These are phyloP conservation scores for Philaenus spumarius DNA, from an alignment of 1,140 invertebrate genomes.

Conservation along the genomic window DNA sequence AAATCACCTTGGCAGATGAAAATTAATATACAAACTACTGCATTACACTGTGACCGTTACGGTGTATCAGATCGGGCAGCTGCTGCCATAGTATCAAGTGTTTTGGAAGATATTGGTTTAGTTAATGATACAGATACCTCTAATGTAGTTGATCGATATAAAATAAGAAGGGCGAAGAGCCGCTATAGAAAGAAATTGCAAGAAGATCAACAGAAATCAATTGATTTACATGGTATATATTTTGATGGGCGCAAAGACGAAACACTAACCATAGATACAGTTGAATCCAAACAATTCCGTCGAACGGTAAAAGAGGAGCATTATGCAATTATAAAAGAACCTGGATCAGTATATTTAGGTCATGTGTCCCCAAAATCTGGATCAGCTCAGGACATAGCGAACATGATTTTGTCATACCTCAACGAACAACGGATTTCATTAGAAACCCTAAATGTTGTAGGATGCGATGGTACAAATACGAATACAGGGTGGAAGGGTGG, in stretches of 20 bases:
- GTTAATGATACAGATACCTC: slow-evolving; percentile 16
- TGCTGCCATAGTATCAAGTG: slow-evolving; percentile 31
- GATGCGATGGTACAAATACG: no score
- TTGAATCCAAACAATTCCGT: slow-evolving; percentile 26
- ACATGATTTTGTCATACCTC: slow-evolving; percentile 21
- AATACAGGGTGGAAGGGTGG: slow-evolving; percentile 31
- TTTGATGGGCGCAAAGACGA: slow-evolving; percentile 29
- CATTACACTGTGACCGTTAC: slow-evolving; percentile 27
- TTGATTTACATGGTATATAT: not conserved
- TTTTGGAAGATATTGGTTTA: slow-evolving; percentile 27
- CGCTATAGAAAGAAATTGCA: slow-evolving; percentile 24
- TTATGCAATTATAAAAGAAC: slow-evolving; percentile 30
- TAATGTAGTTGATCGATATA: slow-evolving; percentile 30
- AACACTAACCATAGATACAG: slow-evolving; percentile 28
- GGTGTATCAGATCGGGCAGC: slow-evolving; percentile 33
- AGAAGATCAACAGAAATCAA: not conserved
- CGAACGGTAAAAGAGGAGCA: slow-evolving; percentile 27
- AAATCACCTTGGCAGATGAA: not conserved
- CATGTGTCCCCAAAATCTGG: slow-evolving; percentile 25
- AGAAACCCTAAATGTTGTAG: slow-evolving; percentile 20
- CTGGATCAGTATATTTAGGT: slow-evolving; percentile 28
- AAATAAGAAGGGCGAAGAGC: slow-evolving; percentile 32
- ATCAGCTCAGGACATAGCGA: slow-evolving; percentile 22
- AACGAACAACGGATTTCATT: slow-evolving; percentile 19
- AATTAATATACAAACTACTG: slow-evolving; percentile 9